Conservation (phyloP, 2,888 invertebrate genomes). For the Sarcophaga caerulescens region DNA sequence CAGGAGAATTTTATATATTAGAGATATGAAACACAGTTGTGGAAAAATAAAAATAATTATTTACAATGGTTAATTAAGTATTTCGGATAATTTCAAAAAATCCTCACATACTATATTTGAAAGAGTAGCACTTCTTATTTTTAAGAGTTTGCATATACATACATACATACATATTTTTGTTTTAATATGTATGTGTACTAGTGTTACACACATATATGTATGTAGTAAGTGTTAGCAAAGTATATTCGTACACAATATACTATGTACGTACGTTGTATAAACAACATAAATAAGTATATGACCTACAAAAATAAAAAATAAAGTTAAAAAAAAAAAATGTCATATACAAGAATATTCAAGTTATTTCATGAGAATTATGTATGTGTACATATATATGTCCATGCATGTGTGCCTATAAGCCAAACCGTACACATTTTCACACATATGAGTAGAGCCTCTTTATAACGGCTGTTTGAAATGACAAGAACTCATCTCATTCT, state of each 20-base stretch:
- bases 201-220: not conserved
- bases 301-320: not conserved
- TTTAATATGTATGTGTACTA: not conserved
- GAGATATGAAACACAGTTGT: too few species aligned
- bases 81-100: too few species aligned
- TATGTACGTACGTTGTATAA: not conserved
- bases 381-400: not conserved
- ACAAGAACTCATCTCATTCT: slow-evolving; percentile 30
- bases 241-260: not conserved
- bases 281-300: not conserved
- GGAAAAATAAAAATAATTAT: too few species aligned
- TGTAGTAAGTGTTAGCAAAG: not conserved
- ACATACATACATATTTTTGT: too few species aligned
- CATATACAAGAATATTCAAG: not conserved
- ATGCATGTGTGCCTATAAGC: not conserved
- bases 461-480: slow-evolving; percentile 45
- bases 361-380: not conserved
- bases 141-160: not conserved
- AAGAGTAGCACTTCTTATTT: not conserved
- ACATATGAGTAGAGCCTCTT: slow-evolving; percentile 24
- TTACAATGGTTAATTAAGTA: too few species aligned
- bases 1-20: too few species aligned
- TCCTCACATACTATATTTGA: too few species aligned
- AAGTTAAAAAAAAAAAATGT: not conserved
- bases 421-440: not conserved